Evolutionary conservation across 2,888 invertebrate genomes (phyloP), one percentile per base, ranked within the genome.

Genomic region (Gerris lacustris): DNA sequence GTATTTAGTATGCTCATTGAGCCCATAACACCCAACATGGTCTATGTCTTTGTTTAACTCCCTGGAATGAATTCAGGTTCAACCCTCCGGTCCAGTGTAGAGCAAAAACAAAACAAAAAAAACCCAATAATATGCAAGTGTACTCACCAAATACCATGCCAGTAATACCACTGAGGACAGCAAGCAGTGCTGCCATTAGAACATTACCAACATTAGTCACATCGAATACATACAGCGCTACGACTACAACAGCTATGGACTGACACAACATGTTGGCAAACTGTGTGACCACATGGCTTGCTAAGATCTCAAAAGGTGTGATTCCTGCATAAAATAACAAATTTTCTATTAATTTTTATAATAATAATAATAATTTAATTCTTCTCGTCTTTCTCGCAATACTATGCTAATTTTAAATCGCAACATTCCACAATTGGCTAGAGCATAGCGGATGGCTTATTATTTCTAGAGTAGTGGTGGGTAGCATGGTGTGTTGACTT

Each of bases 141-240:
- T 11, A 55, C 84, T 82, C 82, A 91, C 92, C 94, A 77, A 94
- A 94, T 72, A 90, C 89, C 96, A 96, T 96, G 77, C 96, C 96
- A 79, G 94, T 94, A 31, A 95, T 81, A 15, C 96, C 96, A 70
- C 91, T 92, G 62, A 94, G 83, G 1, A 94, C 79, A 0, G 91
- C 90, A 9, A 96, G 82, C 0, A 86, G 75, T n/a, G 88, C 82
- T 7, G 94, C 90, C 84, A 88, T 86, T 44, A 86, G 82, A 6
- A 94, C 79, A 5, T 88, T 86, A 1, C 96, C 96, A 69, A 86
- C 84, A 77, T 88, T 86, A 0, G 92, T 90, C 69, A 96, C 82
- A 45, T 87, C 84, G 78, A 94, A 94, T 73, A 91, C 84, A 5
- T 86, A 83, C 78, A 94, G 91, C 6, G 91, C 86, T 73, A 92